phyloP scores from a whole-genome alignment of 1,140 invertebrate species.

The Pseudomyrmex gracilis region DNA sequence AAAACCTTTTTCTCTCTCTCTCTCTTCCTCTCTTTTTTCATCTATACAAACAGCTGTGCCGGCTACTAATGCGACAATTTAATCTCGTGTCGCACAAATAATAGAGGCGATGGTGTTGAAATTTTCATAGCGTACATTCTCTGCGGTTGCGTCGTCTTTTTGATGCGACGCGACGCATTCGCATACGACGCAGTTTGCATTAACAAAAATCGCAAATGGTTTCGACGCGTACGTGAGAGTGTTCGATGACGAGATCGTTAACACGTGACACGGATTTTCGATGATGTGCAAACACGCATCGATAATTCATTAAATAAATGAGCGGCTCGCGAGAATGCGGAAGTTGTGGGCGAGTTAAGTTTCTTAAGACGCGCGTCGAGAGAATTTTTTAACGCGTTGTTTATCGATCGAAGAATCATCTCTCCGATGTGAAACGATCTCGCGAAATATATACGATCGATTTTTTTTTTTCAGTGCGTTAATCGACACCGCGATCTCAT shows the following conservation, averaged over 20 bases:
- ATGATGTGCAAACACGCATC: not conserved
- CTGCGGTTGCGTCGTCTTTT: conserved; percentile 3
- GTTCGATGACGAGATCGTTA: not conserved
- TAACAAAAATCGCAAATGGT: conserved; percentile 4
- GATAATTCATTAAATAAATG: conserved; percentile 44
- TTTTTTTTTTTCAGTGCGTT: too few relatives aligned
- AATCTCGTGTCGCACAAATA: not conserved
- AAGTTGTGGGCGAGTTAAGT: conserved; percentile 1
- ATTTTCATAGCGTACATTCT: conserved; percentile 25
- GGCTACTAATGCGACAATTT: not conserved
- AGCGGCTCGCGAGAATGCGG: conserved; percentile 36
- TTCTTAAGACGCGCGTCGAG: not conserved
- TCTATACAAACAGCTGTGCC: not conserved
- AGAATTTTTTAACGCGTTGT: conserved; percentile 15
- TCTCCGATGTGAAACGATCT: too few relatives aligned
- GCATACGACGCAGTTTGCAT: conserved; percentile 5
- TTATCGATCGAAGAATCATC: too few relatives aligned
- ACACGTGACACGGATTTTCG: conserved; percentile 25
- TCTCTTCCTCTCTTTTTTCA: too few relatives aligned
- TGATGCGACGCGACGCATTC: conserved; percentile 5
- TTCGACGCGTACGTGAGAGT: conserved; percentile 35
- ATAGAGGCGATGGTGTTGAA: not conserved
- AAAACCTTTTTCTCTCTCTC: not conserved
- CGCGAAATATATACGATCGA: too few relatives aligned
- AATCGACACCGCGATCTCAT: too few relatives aligned